These are phyloP conservation scores for Cecidostiba fungosa DNA, from an alignment of 2,888 invertebrate genomes.

Conservation along the genomic window DNA sequence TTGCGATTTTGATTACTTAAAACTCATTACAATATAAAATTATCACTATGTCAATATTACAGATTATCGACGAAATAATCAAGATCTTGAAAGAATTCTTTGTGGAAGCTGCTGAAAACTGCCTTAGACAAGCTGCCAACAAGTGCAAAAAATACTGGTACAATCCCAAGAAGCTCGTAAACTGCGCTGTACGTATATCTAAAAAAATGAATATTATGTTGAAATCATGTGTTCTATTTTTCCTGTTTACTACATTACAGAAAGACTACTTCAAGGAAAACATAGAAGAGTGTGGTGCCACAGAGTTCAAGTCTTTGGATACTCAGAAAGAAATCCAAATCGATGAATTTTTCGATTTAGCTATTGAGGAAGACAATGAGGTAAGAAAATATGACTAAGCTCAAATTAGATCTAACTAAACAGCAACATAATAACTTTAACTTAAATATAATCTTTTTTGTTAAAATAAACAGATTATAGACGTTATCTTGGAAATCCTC, in stretches of 20 bases:
- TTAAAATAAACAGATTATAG: not conserved
- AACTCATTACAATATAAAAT: not conserved
- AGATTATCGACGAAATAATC: not conserved
- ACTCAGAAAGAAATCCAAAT: not conserved
- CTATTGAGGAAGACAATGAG: no score
- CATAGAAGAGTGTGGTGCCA: not conserved
- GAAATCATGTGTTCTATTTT: not conserved
- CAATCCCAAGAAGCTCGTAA: not conserved
- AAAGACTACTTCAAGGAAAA: not conserved
- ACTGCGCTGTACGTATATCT: constrained; percentile 22
- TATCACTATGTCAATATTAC: no score
- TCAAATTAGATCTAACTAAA: not conserved
- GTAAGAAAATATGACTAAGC: no score
- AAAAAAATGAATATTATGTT: constrained; percentile 42
- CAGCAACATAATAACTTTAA: not conserved
- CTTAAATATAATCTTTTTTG: no score
- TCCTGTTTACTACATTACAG: no score
- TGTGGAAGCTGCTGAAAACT: not conserved
- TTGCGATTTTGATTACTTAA: no score
- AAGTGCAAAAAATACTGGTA: constrained; percentile 6
- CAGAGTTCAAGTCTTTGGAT: not conserved
- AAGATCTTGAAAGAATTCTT: not conserved
- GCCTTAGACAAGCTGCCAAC: not conserved
- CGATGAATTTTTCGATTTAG: no score
- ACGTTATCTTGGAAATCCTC: not conserved